phyloP scores from a whole-genome alignment of 2,113 vertebrate species.

The Pomatostomus ruficeps region DNA sequence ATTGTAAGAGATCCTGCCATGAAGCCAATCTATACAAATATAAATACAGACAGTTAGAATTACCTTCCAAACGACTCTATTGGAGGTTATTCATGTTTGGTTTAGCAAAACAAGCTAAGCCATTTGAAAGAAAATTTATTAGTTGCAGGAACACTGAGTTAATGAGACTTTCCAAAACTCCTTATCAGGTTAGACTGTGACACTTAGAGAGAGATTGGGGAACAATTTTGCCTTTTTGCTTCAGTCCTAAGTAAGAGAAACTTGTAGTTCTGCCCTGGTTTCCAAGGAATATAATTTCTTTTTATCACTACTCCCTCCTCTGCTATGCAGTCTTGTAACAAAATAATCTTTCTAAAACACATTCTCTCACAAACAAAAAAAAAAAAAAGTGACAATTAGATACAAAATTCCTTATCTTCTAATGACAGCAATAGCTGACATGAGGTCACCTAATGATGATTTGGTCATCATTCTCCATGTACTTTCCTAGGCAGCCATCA shows the following conservation, averaged over 20 bases:
- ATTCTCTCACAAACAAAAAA: background rate
- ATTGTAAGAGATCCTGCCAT: constrained; percentile 44
- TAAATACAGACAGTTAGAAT: constrained; percentile 49
- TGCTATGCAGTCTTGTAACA: background rate
- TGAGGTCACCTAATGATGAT: background rate
- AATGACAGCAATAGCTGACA: background rate
- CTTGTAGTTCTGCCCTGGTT: background rate
- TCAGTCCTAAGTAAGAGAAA: constrained; percentile 3
- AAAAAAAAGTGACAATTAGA: background rate
- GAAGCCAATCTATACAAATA: constrained; percentile 52
- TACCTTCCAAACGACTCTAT: background rate
- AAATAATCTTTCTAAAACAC: background rate
- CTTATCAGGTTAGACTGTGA: background rate
- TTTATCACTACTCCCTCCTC: background rate
- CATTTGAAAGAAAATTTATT: constrained; percentile 49
- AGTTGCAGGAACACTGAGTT: background rate
- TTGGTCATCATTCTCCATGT: background rate
- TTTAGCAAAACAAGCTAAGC: constrained; percentile 35
- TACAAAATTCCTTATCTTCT: background rate
- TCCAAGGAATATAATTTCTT: background rate
- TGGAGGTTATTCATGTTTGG: constrained; percentile 38
- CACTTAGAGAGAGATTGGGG: background rate
- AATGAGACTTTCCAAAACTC: constrained; percentile 32
- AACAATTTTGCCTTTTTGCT: constrained; percentile 6
- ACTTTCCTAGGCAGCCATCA: background rate